Evolutionary conservation across 2,888 invertebrate species (phyloP), one percentile per base, ranked within the genome.

Genomic region (Drosophila gaucha): DNA sequence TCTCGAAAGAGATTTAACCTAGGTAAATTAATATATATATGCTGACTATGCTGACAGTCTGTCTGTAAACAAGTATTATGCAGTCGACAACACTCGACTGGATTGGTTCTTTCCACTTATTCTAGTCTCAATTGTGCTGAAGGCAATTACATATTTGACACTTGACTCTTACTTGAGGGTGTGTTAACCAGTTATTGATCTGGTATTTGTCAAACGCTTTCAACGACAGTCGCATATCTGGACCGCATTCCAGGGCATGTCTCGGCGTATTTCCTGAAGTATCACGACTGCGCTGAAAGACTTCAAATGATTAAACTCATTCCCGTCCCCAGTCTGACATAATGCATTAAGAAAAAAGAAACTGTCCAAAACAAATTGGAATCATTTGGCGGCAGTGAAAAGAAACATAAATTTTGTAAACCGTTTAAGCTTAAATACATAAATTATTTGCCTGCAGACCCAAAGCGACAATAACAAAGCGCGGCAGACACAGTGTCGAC

Each of bases 401-500:
- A 74, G 64, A 65, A 69, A 31, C 74, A 85, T 80, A 82, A 82
- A 82, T 82, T 41, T 82, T 85, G 87, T 82, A 55, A 78, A 62
- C 20, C 75, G 67, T 78, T 82, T 74, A 77, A 30, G 31, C 41
- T 54, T 44, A 59, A 62, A 58, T 58, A 51, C 46, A 46, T 62
- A 44, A 52, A 44, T 59, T 59, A 31, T n/a, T 44, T 30, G 35
- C 28, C 30, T 33, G 38, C 46, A 55, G 66, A 67, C 59, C 52
- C 58, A n/a, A n/a, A n/a, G n/a, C 65, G 41, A 67, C 58, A 56
- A 38, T 52, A 20, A 41, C 31, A 62, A 16, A 14, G 26, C 30
- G 18, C 8, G 22, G 6, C 26, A 30, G 30, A 30, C 10, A 9
- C 31, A 24, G 39, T 31, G 41, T 1, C 58, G 52, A 74, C 87